Percentiles rank a stretch among this genome's conserved stretches.
Conservation (phyloP, 2,888 invertebrate genomes). For the Vesta saturnalis region DNA sequence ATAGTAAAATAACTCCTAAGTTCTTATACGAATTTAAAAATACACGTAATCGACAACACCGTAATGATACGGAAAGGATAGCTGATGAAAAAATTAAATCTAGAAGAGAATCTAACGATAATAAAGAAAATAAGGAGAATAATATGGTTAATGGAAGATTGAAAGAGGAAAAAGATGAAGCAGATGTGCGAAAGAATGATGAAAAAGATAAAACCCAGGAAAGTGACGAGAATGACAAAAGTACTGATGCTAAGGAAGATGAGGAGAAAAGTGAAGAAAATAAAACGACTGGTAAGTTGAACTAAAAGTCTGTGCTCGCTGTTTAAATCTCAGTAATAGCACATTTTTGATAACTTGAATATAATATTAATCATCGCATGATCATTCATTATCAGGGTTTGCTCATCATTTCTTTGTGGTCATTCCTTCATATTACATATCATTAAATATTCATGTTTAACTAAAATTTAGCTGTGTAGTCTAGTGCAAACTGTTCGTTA, state of each 20-base stretch:
- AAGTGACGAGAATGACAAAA: conserved; percentile 6
- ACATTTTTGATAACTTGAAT: background rate
- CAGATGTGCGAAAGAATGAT: conserved; percentile 19
- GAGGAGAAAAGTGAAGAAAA: conserved; percentile 18
- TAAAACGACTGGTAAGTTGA: conserved; percentile 17
- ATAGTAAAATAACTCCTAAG: conserved; percentile 52
- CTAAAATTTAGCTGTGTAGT: no score
- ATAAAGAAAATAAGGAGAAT: conserved; percentile 40
- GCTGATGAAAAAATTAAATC: conserved; percentile 36
- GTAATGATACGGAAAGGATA: conserved; percentile 23
- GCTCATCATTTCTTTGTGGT: conserved; percentile 23
- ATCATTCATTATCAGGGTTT: conserved; percentile 12
- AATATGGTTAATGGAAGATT: conserved; percentile 41
- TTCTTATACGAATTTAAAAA: conserved; percentile 55
- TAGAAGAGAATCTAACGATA: conserved; percentile 36
- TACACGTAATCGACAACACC: conserved; percentile 31
- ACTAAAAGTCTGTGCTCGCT: background rate
- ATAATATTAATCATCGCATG: background rate
- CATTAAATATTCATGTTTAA: no score
- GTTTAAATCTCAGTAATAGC: background rate
- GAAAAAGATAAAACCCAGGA: conserved; percentile 11
- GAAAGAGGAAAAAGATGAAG: conserved; percentile 40
- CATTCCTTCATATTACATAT: no score
- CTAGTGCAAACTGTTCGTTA: no score
- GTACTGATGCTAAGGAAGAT: conserved; percentile 7